Conservation (phyloP, 2,797 vertebrate species). For the Sylvilagus floridanus region DNA sequence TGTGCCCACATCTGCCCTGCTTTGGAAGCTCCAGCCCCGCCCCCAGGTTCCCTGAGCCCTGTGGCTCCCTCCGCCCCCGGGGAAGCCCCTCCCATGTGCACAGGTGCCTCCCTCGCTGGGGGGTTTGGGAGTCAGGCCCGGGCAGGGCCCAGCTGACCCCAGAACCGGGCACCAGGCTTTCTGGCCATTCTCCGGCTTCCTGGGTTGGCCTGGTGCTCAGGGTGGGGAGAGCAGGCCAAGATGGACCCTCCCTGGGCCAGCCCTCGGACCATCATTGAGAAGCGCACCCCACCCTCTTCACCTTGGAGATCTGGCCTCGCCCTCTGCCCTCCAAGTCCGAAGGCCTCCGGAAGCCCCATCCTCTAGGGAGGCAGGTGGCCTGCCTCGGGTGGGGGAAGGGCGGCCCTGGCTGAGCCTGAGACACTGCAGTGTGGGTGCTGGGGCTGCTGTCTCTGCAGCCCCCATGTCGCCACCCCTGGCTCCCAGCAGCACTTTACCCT, state of each 20-base stretch:
- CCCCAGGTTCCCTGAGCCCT: not conserved
- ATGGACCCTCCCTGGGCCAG: not conserved
- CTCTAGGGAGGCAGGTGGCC: not conserved
- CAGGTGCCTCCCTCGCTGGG: not conserved
- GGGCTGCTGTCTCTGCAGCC: not conserved
- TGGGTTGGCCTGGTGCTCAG: not conserved
- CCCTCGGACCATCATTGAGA: not conserved
- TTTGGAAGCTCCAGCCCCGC: not conserved
- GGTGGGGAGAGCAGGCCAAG: not conserved
- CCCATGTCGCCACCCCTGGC: not conserved
- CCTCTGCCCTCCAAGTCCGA: not conserved
- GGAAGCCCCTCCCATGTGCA: not conserved
- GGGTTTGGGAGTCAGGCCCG: conserved; percentile 70
- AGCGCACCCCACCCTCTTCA: not conserved
- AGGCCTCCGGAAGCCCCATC: not conserved
- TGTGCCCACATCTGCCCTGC: not conserved
- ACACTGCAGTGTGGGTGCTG: not conserved
- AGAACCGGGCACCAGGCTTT: not conserved
- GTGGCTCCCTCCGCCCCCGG: not conserved
- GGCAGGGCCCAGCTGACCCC: conserved; percentile 75
- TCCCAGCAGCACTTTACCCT: conserved; percentile 81
- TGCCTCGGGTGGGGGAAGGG: not conserved
- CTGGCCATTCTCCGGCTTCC: not conserved
- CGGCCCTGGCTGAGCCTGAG: not conserved
- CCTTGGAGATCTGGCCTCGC: not conserved